phyloP scores from a whole-genome alignment of 2,797 vertebrate genomes.

The Enteromius fasciolatus region DNA sequence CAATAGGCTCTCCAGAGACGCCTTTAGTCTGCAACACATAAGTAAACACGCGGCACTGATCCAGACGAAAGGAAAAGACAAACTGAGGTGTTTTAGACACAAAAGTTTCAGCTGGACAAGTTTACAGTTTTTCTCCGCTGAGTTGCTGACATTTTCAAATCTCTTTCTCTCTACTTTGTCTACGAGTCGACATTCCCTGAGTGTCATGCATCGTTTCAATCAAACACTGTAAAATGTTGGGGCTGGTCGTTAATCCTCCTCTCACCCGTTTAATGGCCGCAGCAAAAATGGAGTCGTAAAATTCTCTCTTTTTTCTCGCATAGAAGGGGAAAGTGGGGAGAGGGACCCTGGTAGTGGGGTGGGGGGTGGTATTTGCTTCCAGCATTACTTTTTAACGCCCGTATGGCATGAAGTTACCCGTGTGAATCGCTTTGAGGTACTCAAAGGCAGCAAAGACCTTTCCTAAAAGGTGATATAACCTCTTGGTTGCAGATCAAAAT shows the following conservation, averaged over 20 bases:
- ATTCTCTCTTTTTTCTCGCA: constrained; percentile 7
- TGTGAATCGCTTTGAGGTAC: not conserved
- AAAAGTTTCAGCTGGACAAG: constrained; percentile 45
- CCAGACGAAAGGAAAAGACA: constrained; percentile 40
- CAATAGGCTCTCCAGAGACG: constrained; percentile 50
- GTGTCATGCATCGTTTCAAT: constrained; percentile 66
- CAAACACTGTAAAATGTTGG: constrained; percentile 65
- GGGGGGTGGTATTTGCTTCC: constrained; percentile 4
- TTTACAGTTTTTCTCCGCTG: constrained; percentile 39
- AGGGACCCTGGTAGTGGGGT: constrained; percentile 40
- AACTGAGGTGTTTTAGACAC: constrained; percentile 52
- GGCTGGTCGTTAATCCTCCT: constrained; percentile 66
- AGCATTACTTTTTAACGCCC: not conserved
- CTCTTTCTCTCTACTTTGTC: constrained; percentile 33
- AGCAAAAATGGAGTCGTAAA: constrained; percentile 63
- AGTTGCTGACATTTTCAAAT: constrained; percentile 60
- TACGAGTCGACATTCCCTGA: constrained; percentile 41
- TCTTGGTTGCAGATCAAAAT: not conserved
- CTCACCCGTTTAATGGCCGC: constrained; percentile 70
- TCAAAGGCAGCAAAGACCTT: not conserved
- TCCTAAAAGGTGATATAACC: not conserved
- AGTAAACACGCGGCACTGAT: constrained; percentile 54
- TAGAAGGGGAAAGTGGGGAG: constrained; percentile 43
- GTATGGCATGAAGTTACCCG: not conserved
- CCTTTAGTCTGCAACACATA: constrained; percentile 51